A percentile compares a stretch with the other conserved stretches of the same genome.
These are phyloP conservation scores for Hartigia nigra DNA, from an alignment of 2,888 invertebrate genomes.

Conservation along the genomic window DNA sequence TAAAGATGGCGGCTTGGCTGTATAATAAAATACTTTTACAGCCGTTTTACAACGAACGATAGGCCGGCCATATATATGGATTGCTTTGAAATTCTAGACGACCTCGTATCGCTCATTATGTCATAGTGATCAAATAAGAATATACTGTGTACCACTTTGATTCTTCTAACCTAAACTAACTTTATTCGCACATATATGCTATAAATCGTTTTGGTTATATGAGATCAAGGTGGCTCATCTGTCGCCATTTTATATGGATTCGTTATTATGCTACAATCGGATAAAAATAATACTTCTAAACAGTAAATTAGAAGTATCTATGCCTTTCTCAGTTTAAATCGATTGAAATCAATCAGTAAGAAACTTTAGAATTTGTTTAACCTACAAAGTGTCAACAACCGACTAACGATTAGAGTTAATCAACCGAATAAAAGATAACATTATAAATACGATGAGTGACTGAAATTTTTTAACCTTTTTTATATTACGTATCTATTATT, in stretches of 20 bases:
- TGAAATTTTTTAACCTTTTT: too few relatives aligned
- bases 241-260: not conserved
- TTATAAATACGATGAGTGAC: too few relatives aligned
- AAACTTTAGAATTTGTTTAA: not conserved
- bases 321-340: not conserved
- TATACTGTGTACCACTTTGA: not conserved
- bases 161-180: not conserved
- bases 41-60: not conserved
- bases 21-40: not conserved
- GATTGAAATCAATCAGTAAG: not conserved
- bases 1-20: not conserved
- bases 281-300: not conserved
- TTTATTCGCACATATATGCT: not conserved
- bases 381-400: not conserved
- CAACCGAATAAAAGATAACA: not conserved
- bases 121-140: conserved; percentile 4
- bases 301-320: too few relatives aligned
- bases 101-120: conserved; percentile 16
- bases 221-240: not conserved
- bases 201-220: not conserved
- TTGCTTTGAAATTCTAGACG: conserved; percentile 10
- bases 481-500: too few relatives aligned
- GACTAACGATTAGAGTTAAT: not conserved
- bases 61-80: not conserved
- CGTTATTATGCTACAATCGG: not conserved